Base-by-base conservation (phyloP, 1,140 invertebrate genomes). In the Phymastichus coffea region DNA sequence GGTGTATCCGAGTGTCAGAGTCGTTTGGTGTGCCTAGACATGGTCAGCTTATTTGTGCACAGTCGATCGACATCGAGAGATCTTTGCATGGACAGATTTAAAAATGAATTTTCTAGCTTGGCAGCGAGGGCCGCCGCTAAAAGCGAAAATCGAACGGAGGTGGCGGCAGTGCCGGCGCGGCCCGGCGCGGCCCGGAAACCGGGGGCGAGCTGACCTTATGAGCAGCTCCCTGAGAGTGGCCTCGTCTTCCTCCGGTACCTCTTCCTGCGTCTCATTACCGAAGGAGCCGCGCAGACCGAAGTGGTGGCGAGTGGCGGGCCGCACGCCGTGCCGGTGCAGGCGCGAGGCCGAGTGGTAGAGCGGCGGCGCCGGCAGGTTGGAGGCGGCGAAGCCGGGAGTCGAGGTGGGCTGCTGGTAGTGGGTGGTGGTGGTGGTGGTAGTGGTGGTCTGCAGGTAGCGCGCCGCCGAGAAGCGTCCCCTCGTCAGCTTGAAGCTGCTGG, bases 161-260 rank as follows among this genome's bases (percentile, higher is more conserved):
- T n/a, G n/a, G n/a, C n/a, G n/a, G n/a, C n/a, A n/a, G n/a, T n/a
- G n/a, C n/a, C n/a, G n/a, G n/a, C n/a, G n/a, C n/a, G n/a, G n/a
- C n/a, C n/a, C n/a, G n/a, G n/a, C n/a, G n/a, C n/a, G n/a, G n/a
- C n/a, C n/a, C n/a, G n/a, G n/a, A n/a, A n/a, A n/a, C n/a, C n/a
- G n/a, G n/a, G n/a, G n/a, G n/a, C n/a, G n/a, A n/a, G n/a, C n/a
- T n/a, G 89, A 91, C 89, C 89, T 91, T 87, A 91, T 85, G 82
- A 91, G 87, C 83, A 91, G 85, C 85, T 90, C 88, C 84, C 88
- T 88, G 80, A 91, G 88, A 85, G 88, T 90, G 76, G 88, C 86
- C 83, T 90, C 88, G 83, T 90, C 88, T 80, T 91, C 88, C 79
- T 87, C 86, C 84, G 87, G 85, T 77, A 80, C 73, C 74, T 80